phyloP scores from a whole-genome alignment of 1,140 invertebrate species.

The Popillia japonica region DNA sequence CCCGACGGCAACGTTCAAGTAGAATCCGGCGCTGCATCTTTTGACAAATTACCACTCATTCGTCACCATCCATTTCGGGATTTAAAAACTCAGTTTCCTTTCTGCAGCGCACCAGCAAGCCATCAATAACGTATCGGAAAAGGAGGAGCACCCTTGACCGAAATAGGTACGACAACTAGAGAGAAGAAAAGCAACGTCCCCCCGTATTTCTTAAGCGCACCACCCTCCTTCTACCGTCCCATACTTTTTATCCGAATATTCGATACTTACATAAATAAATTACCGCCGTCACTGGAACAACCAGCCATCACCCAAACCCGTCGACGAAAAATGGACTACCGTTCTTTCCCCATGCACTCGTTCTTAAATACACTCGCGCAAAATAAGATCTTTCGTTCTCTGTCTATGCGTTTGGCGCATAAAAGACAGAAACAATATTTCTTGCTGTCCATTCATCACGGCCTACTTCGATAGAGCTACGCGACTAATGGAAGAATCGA shows the following conservation, averaged over 20 bases:
- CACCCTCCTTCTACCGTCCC: background rate
- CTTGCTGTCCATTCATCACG: conserved; percentile 44
- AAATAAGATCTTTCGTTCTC: conserved; percentile 8
- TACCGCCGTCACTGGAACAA: conserved; percentile 4
- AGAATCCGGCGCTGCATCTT: background rate
- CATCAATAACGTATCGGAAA: conserved; percentile 2
- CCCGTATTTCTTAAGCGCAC: too few relatives aligned
- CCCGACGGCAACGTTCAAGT: background rate
- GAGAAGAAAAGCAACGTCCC: background rate
- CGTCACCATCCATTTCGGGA: background rate
- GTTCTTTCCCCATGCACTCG: background rate
- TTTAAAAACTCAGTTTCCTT: conserved; percentile 17
- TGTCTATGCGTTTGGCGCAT: conserved; percentile 37
- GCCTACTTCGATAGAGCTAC: conserved; percentile 21
- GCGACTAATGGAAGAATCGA: conserved; percentile 26
- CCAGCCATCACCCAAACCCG: background rate
- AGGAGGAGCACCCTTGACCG: conserved; percentile 11
- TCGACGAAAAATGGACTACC: background rate
- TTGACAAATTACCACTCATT: conserved; percentile 5
- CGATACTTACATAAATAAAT: conserved; percentile 27
- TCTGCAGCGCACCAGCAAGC: background rate
- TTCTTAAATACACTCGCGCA: conserved; percentile 10
- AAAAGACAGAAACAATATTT: conserved; percentile 44
- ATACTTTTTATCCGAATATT: background rate
- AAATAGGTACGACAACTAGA: background rate